Evolutionary conservation across 1,140 invertebrate genomes (phyloP).

Genomic region (Geopemphigus sp.): DNA sequence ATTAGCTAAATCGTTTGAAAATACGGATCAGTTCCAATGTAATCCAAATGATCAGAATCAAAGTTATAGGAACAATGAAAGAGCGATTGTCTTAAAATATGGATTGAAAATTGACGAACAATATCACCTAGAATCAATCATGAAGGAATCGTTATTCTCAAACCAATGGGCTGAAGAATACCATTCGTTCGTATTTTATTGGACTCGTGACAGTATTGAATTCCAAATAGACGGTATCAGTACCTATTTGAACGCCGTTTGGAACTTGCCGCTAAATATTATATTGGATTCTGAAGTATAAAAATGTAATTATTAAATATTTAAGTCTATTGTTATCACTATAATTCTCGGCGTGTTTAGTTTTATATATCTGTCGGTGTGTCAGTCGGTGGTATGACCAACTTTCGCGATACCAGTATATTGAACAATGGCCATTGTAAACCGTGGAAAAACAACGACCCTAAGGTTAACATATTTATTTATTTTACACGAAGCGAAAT

Average conservation of each 20-base stretch:
- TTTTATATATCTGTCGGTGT: constrained; percentile 61
- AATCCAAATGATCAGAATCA: too few relatives aligned
- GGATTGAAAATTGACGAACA: constrained; percentile 22
- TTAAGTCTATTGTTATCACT: not conserved
- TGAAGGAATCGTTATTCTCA: not conserved
- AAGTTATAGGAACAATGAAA: too few relatives aligned
- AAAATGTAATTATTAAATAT: not conserved
- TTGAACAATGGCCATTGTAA: constrained; percentile 53
- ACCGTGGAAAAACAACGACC: constrained; percentile 58
- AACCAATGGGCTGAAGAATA: not conserved
- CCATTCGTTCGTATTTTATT: not conserved
- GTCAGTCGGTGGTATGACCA: constrained; percentile 60
- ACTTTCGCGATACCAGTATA: constrained; percentile 58
- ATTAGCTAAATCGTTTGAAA: not conserved
- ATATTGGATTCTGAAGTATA: constrained; percentile 10
- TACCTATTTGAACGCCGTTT: not conserved
- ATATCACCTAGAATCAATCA: constrained; percentile 8
- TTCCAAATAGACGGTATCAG: not conserved
- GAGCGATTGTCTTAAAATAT: not conserved
- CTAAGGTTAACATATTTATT: constrained; percentile 52
- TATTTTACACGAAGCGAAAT: not conserved
- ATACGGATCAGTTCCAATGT: too few relatives aligned
- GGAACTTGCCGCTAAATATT: not conserved
- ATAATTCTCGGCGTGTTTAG: constrained; percentile 53
- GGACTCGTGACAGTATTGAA: not conserved